Base-by-base conservation (phyloP, 2,113 vertebrate genomes). In the Corythornis madagascariensis region DNA sequence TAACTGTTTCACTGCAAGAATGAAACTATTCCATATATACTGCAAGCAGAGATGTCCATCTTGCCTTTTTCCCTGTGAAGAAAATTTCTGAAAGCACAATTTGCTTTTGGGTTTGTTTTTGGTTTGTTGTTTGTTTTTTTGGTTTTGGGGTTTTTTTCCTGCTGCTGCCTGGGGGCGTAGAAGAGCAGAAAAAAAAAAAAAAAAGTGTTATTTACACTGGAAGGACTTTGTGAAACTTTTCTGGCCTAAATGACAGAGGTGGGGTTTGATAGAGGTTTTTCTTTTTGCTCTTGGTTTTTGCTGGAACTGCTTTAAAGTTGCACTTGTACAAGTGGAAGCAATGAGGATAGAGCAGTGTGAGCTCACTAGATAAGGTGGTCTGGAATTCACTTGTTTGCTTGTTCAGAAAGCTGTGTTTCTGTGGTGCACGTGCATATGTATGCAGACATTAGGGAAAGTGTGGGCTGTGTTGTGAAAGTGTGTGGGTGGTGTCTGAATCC, bases 41-140 rank as follows among this genome's bases (percentile, higher is more conserved):
- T 2, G 0, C 29, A 13, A 70, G 31, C 12, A 4, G 38, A 35
- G 40, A 40, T 53, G 9, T 19, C 31, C 1, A 1, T 12, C 5
- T 53, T 33, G 29, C 33, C 22, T 83, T 19, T 64, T 22, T 31
- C 18, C 26, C 13, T 53, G 26, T 21, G 28, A 60, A 78, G 42
- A 50, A 61, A 50, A 56, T 4, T 9, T 56, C 42, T 57, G 57
- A 43, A 71, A 84, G 26, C 29, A 14, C 26, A 48, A 71, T 29
- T 19, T 22, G 4, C 15, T 38, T 33, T 64, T 40, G 31, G 18
- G 31, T 22, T 56, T n/a, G 31, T 9, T 57, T 20, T 56, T 57
- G 55, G 10, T 55, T 31, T 56, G 14, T 16, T 60, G 19, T 13
- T 56, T n/a, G 31, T 5, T 38, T 38, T 33, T 18, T 19, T 50